phyloP scores from a whole-genome alignment of 2,113 vertebrate genomes.

The Tylochromis polylepis region DNA sequence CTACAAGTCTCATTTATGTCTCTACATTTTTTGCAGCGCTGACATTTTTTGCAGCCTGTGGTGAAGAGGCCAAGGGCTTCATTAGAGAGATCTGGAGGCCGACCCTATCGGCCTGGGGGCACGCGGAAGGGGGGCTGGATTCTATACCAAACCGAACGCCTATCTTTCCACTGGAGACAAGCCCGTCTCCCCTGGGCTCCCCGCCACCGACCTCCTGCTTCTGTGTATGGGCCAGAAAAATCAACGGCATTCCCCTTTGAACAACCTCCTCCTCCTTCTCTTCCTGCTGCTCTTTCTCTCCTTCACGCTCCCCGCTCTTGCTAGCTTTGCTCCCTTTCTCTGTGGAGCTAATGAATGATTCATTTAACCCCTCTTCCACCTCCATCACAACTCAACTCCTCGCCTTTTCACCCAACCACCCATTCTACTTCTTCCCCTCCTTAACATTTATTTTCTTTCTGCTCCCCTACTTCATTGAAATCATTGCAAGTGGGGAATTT shows the following conservation, averaged over 20 bases:
- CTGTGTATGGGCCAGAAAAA: conserved; percentile 70
- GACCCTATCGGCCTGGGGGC: conserved; percentile 69
- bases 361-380: conserved; percentile 67
- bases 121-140: conserved; percentile 24
- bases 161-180: conserved; percentile 35
- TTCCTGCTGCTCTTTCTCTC: conserved; percentile 56
- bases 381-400: conserved; percentile 46
- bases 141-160: conserved; percentile 14
- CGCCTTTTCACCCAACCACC: conserved; percentile 40
- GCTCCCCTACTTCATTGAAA: conserved; percentile 21
- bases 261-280: conserved; percentile 61
- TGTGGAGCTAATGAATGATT: conserved; percentile 79
- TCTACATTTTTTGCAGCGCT: conserved; percentile 34
- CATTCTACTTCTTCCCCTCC: not conserved
- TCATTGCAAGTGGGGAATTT: not conserved
- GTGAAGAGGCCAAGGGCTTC: conserved; percentile 73
- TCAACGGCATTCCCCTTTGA: conserved; percentile 74
- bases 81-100: conserved; percentile 73
- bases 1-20: not conserved
- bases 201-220: conserved; percentile 72
- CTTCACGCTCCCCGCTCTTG: conserved; percentile 10
- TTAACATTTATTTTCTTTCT: conserved; percentile 18
- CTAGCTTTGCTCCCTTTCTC: conserved; percentile 64
- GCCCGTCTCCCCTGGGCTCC: conserved; percentile 63
- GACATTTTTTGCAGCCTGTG: conserved; percentile 15